Evolutionary conservation across 2,113 vertebrate species (phyloP), one percentile per base, ranked within the genome.

Genomic region (Ascaphus truei): DNA sequence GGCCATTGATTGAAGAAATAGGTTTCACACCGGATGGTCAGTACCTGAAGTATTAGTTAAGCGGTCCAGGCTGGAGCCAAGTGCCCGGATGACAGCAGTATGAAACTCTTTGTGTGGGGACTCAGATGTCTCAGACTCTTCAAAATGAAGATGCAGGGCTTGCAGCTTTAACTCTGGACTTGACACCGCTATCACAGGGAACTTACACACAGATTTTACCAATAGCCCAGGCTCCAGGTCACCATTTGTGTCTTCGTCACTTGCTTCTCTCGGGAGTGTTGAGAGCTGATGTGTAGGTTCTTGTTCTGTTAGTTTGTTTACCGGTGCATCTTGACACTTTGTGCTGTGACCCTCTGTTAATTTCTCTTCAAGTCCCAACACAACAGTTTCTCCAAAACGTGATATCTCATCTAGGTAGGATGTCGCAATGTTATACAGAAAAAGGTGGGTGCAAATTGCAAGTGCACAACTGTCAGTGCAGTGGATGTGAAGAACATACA

Each of bases 51-150:
- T 81, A 82, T 79, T 80, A 75, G 75, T 56, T 80, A 82, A 75
- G 65, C 86, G 73, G 72, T 90, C 84, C 57, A 74, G 72, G 57
- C 67, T 58, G 6, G 83, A 86, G 84, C 82, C 84, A 63, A 93
- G 72, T 20, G 92, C 91, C 75, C 80, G 84, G 78, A 91, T 79
- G 77, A 93, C 86, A 2, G 89, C 89, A 1, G 77, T 80, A 73
- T 88, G 87, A 83, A 92, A 93, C 77, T 94, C 90, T 84, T 83
- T 84, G 11, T 92, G 87, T 5, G 84, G 83, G 23, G 86, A 89
- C 37, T 76, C 83, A 16, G 61, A 73, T 61, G 72, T 76, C 29
- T 73, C 73, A 68, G 71, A 33, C 30, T 76, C 71, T 71, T 79
- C 80, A 52, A 1, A 23, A 51, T 71, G 64, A 69, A 72, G 56